Conservation (phyloP, 2,113 vertebrate genomes). For the Potamarius usumacintae region DNA sequence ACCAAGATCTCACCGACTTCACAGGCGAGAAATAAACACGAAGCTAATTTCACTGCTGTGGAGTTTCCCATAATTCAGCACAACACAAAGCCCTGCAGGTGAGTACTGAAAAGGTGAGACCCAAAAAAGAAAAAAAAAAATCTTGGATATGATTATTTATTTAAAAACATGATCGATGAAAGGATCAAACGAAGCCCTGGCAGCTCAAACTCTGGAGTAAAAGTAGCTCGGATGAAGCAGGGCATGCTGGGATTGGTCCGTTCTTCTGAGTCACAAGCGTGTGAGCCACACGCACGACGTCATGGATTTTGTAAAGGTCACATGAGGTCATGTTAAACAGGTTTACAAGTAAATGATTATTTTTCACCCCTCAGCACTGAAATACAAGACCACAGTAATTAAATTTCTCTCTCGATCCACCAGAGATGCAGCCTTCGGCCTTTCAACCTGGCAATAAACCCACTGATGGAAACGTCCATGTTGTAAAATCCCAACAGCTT, state of each 20-base stretch:
- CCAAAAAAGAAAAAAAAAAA: neutral
- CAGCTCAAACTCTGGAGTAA: neutral
- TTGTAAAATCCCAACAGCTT: neutral
- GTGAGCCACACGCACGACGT: neutral
- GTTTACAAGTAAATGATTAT: neutral
- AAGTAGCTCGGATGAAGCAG: neutral
- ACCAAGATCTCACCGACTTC: neutral
- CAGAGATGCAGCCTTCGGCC: too few species aligned
- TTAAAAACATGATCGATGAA: too few species aligned
- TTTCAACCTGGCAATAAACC: neutral
- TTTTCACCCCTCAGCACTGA: neutral
- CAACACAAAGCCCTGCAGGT: neutral
- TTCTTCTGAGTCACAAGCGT: too few species aligned
- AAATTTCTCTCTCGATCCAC: neutral
- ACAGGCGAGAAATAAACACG: neutral
- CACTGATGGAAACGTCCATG: neutral
- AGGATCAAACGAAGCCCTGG: neutral
- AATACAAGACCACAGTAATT: neutral
- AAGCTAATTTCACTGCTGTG: neutral
- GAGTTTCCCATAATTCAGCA: neutral
- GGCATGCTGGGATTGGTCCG: conserved; percentile 3
- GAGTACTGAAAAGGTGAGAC: neutral
- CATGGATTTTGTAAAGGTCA: neutral
- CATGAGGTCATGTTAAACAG: neutral
- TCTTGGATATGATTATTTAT: neutral